Evolutionary conservation across 2,888 invertebrate species (phyloP).

Genomic region (Lapara coniferarum): DNA sequence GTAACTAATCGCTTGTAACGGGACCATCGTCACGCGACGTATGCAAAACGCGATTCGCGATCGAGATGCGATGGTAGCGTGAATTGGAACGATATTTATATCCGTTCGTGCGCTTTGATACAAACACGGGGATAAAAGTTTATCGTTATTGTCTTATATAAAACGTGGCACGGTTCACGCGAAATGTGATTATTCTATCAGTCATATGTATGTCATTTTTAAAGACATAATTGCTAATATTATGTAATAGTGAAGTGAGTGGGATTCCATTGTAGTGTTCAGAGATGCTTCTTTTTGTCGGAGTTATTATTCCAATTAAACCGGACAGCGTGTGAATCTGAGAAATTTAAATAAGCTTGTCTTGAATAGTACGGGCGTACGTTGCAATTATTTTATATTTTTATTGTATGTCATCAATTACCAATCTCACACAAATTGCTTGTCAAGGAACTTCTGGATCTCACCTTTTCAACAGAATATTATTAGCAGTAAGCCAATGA

Average conservation of each 20-base stretch:
- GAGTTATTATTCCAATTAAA: too few species aligned
- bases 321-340: too few species aligned
- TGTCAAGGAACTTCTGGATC: too few species aligned
- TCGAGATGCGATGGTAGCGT: slow-evolving; percentile 41
- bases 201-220: slow-evolving; percentile 16
- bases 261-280: too few species aligned
- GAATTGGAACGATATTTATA: slow-evolving; percentile 32
- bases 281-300: background rate
- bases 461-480: too few species aligned
- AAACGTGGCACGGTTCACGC: slow-evolving; percentile 25
- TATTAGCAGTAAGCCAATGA: too few species aligned
- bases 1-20: slow-evolving; percentile 68
- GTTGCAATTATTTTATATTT: too few species aligned
- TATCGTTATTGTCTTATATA: slow-evolving; percentile 17
- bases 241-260: slow-evolving; percentile 5
- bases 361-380: too few species aligned
- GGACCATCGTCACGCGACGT: slow-evolving; percentile 56
- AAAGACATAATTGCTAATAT: background rate
- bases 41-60: slow-evolving; percentile 53
- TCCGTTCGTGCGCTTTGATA: slow-evolving; percentile 25
- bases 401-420: too few species aligned
- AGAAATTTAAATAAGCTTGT: too few species aligned
- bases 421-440: too few species aligned
- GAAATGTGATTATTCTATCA: slow-evolving; percentile 4
- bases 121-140: slow-evolving; percentile 25